phyloP scores from a whole-genome alignment of 2,888 invertebrate genomes.

The Dascillus cervinus region DNA sequence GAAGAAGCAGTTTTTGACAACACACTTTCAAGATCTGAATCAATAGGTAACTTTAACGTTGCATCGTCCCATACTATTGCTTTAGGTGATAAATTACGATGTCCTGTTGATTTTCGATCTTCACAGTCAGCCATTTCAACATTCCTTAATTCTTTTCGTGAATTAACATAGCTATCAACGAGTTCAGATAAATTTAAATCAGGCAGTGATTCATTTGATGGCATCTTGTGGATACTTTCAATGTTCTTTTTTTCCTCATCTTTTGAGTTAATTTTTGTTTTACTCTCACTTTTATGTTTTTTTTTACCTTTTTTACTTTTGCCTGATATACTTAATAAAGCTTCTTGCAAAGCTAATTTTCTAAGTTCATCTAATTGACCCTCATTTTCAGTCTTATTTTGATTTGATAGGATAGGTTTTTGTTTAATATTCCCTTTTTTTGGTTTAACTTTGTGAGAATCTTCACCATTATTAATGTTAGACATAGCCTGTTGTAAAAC shows the following conservation, averaged over 20 bases:
- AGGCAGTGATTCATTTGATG: neutral
- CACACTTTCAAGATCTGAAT: conserved; percentile 11
- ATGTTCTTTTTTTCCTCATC: neutral
- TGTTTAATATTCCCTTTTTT: too few relatives aligned
- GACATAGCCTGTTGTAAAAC: too few relatives aligned
- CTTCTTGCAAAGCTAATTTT: too few relatives aligned
- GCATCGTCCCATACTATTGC: neutral
- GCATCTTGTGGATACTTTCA: neutral
- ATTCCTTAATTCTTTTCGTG: neutral
- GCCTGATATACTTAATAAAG: too few relatives aligned
- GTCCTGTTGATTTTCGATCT: conserved; percentile 1
- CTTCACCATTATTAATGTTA: too few relatives aligned
- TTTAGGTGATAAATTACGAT: neutral
- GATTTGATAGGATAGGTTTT: too few relatives aligned
- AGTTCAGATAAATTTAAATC: conserved; percentile 3
- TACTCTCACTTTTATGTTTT: neutral
- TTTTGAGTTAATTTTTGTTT: too few relatives aligned
- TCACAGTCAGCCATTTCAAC: conserved; percentile 5
- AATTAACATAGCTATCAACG: neutral
- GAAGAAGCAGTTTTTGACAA: conserved; percentile 2
- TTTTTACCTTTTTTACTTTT: neutral
- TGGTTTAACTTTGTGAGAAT: too few relatives aligned
- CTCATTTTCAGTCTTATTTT: too few relatives aligned
- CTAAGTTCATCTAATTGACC: too few relatives aligned
- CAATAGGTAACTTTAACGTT: conserved; percentile 4